Base-by-base conservation (phyloP, 2,113 vertebrate genomes). In the Brienomyrus brachyistius region DNA sequence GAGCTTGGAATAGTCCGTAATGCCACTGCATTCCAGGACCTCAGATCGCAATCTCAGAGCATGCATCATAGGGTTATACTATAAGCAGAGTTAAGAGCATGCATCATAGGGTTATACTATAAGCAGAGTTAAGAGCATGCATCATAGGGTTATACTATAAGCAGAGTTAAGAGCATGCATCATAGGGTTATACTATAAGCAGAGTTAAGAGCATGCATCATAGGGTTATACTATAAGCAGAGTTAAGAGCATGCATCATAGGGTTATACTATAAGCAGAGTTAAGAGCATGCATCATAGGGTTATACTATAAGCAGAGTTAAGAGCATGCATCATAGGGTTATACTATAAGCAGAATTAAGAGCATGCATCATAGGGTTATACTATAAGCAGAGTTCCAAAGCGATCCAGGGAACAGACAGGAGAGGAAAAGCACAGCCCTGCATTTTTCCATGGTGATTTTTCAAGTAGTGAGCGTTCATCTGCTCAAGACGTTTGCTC, bases 1-100 rank as follows among this genome's bases (percentile, higher is more conserved):
- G 88, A 54, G 77, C 80, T 84, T 15, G 74, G 21, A 70, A 43
- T 70, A 31, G n/a, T 23, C 35, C 15, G 82, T 87, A 35, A 66
- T 88, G 86, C 84, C 19, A 47, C 91, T 87, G 86, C 91, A 92
- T 90, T 87, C 88, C 82, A 48, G 51, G 31, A 88, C 89, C 88
- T 90, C 89, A 31, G 83, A 77, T 86, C 47, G 19, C 51, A 77
- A 40, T 54, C 11, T 54, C n/a, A 40, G 47, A 52, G 52, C 27
- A 54, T 56, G 85, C 23, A 87, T 19, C 27, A 87, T 52, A 13
- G 31, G n/a, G 23, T 7, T 40, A 13, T 35, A 48, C 45, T 23
- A 23, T 48, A 48, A 40, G 40, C 40, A 48, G 19, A 48, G 2
- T 84, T 84, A n/a, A n/a, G n/a, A 52, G 52, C 27, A 54, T 56